Percentiles rank a stretch among this genome's conserved stretches.
phyloP scores from a whole-genome alignment of 2,113 vertebrate species.

The Pachycephala philippinensis region DNA sequence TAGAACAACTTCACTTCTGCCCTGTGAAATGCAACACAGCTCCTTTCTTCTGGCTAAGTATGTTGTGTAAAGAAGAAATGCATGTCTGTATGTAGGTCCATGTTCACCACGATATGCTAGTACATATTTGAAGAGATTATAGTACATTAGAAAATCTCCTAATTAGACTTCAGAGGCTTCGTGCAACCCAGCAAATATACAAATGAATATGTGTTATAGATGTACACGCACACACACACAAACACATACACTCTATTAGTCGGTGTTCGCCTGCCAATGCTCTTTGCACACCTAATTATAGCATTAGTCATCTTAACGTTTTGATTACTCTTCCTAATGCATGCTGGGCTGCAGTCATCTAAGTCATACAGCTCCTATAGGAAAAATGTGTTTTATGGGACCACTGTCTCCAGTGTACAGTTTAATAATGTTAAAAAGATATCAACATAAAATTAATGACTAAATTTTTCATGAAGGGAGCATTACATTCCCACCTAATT shows the following conservation, averaged over 20 bases:
- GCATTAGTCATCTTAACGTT: conserved; percentile 44
- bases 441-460: conserved; percentile 55
- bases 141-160: neutral
- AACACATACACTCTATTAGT: neutral
- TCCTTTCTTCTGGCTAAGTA: neutral
- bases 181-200: neutral
- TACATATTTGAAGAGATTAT: neutral
- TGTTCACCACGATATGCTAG: neutral
- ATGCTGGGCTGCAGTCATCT: neutral
- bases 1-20: neutral
- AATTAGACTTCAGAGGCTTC: neutral
- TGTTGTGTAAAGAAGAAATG: neutral
- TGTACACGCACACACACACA: neutral
- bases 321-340: conserved; percentile 21
- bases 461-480: conserved; percentile 40
- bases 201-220: neutral
- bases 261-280: neutral
- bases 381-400: conserved; percentile 30
- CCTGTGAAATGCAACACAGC: neutral
- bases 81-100: neutral
- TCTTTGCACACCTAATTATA: conserved; percentile 39
- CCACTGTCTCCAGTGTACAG: neutral
- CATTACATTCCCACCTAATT: conserved; percentile 27
- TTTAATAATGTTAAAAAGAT: conserved; percentile 54
- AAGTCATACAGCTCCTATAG: neutral